phyloP scores from a whole-genome alignment of 2,113 vertebrate species.

The Microtus montanus region DNA sequence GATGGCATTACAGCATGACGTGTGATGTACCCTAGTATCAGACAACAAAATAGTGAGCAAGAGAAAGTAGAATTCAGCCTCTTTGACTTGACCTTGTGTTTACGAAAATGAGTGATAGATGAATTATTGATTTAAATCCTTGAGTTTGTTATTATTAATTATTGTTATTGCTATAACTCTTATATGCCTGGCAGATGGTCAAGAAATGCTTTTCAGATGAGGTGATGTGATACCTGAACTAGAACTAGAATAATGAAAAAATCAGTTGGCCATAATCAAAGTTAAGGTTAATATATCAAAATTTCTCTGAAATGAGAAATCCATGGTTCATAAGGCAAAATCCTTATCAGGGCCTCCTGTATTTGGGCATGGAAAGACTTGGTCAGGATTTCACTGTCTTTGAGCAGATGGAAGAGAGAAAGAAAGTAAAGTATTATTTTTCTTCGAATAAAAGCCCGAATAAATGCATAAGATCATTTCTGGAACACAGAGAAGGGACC shows the following conservation, averaged over 20 bases:
- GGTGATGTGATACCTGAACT: background rate
- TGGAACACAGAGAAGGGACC: background rate
- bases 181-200: background rate
- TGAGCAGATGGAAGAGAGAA: background rate
- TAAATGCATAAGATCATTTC: conserved; percentile 7
- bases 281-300: background rate
- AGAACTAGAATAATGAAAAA: background rate
- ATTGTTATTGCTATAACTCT: background rate
- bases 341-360: background rate
- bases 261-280: background rate
- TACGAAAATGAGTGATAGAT: background rate
- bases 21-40: background rate
- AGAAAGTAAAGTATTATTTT: background rate
- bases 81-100: background rate
- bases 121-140: background rate
- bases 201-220: background rate
- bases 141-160: background rate
- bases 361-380: background rate
- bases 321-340: background rate
- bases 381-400: background rate
- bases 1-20: background rate
- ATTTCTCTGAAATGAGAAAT: background rate
- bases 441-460: background rate
- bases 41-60: background rate
- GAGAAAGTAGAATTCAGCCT: background rate